A percentile compares a stretch with the other conserved stretches of the same genome.
Evolutionary conservation across 1,140 invertebrate species (phyloP).

Genomic region (Bathynomus jamesi): DNA sequence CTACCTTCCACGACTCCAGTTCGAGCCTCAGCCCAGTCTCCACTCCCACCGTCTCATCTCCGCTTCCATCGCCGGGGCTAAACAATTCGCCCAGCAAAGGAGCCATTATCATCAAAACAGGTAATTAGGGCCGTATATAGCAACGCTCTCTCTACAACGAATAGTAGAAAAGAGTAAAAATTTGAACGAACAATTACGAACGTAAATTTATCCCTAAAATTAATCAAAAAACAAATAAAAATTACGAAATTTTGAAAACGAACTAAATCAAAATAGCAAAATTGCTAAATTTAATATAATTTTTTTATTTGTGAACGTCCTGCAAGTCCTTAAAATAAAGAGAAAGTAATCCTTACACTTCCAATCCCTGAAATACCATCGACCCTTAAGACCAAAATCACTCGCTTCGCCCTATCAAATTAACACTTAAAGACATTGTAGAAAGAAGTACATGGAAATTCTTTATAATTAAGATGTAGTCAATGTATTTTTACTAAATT

Average conservation of each 20-base stretch:
- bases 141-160: no score
- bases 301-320: neutral
- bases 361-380: neutral
- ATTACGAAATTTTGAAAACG: no score
- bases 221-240: no score
- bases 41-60: conserved; percentile 19
- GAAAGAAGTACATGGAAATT: neutral
- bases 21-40: conserved; percentile 21
- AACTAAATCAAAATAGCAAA: no score
- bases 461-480: neutral
- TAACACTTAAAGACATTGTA: neutral
- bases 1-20: conserved; percentile 40
- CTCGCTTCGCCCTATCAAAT: neutral
- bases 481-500: neutral
- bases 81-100: conserved; percentile 16
- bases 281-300: no score
- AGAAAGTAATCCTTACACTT: neutral
- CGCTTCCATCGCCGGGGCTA: conserved; percentile 11
- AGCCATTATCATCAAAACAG: conserved; percentile 30
- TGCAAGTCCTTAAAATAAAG: neutral
- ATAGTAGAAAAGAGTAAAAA: no score
- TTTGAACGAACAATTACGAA: no score
- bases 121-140: no score
- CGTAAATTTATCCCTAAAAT: no score
- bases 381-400: neutral